Percentiles rank a stretch among this genome's conserved stretches.
Conservation (phyloP, 2,113 vertebrate species). For the Elanus axillaris region DNA sequence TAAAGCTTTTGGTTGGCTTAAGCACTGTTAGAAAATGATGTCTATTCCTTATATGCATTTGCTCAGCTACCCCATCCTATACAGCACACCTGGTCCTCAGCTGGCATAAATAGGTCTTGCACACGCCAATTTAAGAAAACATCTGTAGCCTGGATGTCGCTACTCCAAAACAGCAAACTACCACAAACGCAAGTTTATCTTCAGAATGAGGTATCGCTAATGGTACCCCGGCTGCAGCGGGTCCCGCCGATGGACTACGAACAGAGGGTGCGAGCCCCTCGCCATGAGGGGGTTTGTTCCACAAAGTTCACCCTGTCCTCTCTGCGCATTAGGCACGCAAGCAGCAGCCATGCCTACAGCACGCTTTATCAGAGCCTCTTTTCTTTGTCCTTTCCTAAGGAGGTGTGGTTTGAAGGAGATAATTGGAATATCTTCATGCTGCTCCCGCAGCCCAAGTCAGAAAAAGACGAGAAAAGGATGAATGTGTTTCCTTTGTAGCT, state of each 20-base stretch:
- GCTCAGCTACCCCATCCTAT: background rate
- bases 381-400: background rate
- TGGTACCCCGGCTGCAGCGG: accelerated
- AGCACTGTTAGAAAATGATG: accelerated
- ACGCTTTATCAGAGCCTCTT: background rate
- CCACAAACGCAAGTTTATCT: background rate
- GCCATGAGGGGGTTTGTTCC: accelerated
- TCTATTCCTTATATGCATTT: accelerated
- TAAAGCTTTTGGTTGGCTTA: background rate
- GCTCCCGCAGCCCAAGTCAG: background rate
- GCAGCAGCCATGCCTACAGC: background rate
- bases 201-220: accelerated
- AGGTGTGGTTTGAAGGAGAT: background rate
- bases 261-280: accelerated
- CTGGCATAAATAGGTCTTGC: background rate
- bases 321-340: background rate
- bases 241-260: accelerated
- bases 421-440: background rate
- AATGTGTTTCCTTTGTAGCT: background rate
- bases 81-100: background rate
- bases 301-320: background rate
- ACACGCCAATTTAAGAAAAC: background rate
- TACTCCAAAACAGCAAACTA: background rate
- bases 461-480: background rate
- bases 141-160: background rate